Base-by-base conservation (phyloP, 2,888 invertebrate genomes). In the Rhaphigaster nebulosa region DNA sequence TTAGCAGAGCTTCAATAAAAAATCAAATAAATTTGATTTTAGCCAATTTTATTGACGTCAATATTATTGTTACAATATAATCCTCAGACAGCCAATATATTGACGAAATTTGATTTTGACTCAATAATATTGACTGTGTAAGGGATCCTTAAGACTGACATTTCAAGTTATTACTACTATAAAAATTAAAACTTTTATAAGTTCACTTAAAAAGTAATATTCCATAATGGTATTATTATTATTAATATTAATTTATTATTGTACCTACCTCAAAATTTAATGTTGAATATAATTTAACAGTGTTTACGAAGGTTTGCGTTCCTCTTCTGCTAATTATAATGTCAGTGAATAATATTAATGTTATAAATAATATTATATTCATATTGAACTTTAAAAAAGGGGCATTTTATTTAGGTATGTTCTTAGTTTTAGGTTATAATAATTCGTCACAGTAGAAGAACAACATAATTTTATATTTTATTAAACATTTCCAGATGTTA, bases 251-350 rank as follows among this genome's bases (percentile, higher is more conserved):
- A 34, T 70, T 34, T 34, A 76, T 18, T 76, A 20, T 34, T 34
- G 8, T 76, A 80, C 54, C 18, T 54, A 90, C 90, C 90, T 80
- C 80, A 56, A 90, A 90, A 38, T 90, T 90, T 76, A 90, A 56
- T 54, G 50, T 87, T 52, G 90, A 34, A 54, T 90, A 90, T 54
- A 90, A 26, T 76, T 90, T 52, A 23, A 90, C 90, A 6, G 90
- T 84, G 87, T 90, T 38, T 38, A 90, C 34, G 13, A 45, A 45
- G 45, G 23, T 84, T 45, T 84, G 84, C 45, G 6, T 45, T 13
- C 84, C 84, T 84, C 26, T 84, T 45, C 45, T 84, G 45, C 84
- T 84, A 3, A 45, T 84, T 45, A 45, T 50, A 84, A n/a, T 45
- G 45, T 50, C 84, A n/a, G 84, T 45, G 84, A 84, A 50, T n/a